Conservation (phyloP, 2,888 invertebrate species). For the Colletes collaris region DNA sequence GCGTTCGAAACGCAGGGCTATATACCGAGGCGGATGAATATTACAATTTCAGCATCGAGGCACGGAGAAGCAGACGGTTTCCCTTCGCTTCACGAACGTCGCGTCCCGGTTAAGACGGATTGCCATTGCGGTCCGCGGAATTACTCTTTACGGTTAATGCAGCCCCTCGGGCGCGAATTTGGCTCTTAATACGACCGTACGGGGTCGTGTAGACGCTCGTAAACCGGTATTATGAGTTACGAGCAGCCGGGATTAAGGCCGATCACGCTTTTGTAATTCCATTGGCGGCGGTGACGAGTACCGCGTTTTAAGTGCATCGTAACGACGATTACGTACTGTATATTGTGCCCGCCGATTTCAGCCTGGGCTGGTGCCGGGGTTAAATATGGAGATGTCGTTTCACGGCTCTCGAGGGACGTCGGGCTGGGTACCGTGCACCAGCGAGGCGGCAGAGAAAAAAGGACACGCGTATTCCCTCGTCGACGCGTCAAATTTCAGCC, state of each 20-base stretch:
- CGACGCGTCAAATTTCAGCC: slow-evolving; percentile 15
- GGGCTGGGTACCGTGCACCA: neutral
- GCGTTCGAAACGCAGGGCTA: neutral
- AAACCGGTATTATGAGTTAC: slow-evolving; percentile 78
- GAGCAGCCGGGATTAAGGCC: slow-evolving; percentile 72
- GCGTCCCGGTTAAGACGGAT: slow-evolving; percentile 33
- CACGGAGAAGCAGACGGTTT: neutral
- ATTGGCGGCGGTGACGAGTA: slow-evolving; percentile 59
- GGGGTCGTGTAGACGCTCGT: slow-evolving; percentile 68
- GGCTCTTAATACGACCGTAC: slow-evolving; percentile 54
- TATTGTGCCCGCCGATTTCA: slow-evolving; percentile 46
- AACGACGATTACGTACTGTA: slow-evolving; percentile 66
- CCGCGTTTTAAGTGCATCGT: slow-evolving; percentile 62
- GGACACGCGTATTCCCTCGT: neutral
- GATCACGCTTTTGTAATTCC: slow-evolving; percentile 75
- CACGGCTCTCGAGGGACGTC: slow-evolving; percentile 24
- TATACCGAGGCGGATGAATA: slow-evolving; percentile 19
- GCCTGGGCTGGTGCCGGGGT: slow-evolving; percentile 25
- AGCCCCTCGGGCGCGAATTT: slow-evolving; percentile 56
- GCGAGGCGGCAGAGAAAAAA: neutral
- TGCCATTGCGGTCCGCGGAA: slow-evolving; percentile 41
- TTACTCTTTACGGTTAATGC: slow-evolving; percentile 60
- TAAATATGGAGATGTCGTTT: slow-evolving; percentile 51
- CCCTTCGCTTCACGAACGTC: slow-evolving; percentile 2
- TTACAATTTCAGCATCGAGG: slow-evolving; percentile 34